phyloP scores from a whole-genome alignment of 2,888 invertebrate species.

The Xestia xanthographa region DNA sequence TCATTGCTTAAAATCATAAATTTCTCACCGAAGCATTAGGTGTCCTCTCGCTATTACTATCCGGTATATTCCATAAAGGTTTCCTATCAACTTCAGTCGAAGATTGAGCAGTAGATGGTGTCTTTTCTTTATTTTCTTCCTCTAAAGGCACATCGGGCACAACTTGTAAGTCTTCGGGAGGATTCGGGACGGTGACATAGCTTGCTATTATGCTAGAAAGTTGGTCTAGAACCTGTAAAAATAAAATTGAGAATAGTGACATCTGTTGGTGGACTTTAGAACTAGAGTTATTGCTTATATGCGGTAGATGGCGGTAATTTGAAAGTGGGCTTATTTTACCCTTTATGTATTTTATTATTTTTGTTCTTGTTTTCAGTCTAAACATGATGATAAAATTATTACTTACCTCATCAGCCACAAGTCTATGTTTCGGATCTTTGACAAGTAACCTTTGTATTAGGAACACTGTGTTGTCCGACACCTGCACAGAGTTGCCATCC shows the following conservation, averaged over 20 bases:
- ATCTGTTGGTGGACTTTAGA: conserved; percentile 19
- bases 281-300: not conserved
- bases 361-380: not conserved
- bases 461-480: conserved; percentile 92
- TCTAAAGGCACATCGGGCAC: conserved; percentile 89
- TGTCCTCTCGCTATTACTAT: conserved; percentile 75
- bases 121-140: conserved; percentile 77
- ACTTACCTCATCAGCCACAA: conserved; percentile 92
- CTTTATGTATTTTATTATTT: not conserved
- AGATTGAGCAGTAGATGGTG: conserved; percentile 58
- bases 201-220: conserved; percentile 90
- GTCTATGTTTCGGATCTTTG: conserved; percentile 92
- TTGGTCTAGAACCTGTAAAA: conserved; percentile 88
- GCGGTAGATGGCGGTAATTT: conserved; percentile 17
- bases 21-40: conserved; percentile 79
- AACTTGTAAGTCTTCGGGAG: conserved; percentile 89
- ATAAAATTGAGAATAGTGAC: conserved; percentile 20
- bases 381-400: not conserved
- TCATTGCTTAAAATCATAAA: not conserved
- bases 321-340: not conserved
- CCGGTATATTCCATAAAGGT: conserved; percentile 75
- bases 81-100: conserved; percentile 76
- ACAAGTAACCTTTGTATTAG: conserved; percentile 92
- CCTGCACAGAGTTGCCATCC: conserved; percentile 88
- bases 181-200: conserved; percentile 85